Evolutionary conservation across 2,888 invertebrate species (phyloP), one percentile per base, ranked within the genome.

Genomic region (Zhengitettix transpicula): DNA sequence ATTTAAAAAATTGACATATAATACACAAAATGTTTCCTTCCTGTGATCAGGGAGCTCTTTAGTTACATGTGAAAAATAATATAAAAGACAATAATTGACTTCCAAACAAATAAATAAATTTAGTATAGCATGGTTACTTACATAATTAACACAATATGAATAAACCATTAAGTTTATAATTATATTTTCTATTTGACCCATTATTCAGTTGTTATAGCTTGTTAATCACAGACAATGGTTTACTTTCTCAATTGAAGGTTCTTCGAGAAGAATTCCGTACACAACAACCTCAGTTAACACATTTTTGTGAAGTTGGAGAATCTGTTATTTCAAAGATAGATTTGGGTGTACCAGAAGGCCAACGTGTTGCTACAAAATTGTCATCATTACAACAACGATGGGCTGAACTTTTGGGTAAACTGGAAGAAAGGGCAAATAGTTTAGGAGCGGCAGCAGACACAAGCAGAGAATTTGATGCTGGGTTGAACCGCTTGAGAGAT

Each of bases 231-330:
- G 3, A 5, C 28, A 28, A 7, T 28, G 28, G 28, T 28, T 28
- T 28, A 28, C 40, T 14, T 15, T 40, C 1, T 54, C 54, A 54
- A n/a, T 87, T 89, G 3, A 88, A 94, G 79, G 94, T 97, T 0
- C 78, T 98, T 56, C 83, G 95, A 62, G 97, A 97, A 72, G 97
- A 98, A 75, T 89, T 96, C 79, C 82, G 91, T 62, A 85, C 88
- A 0, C 95, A 97, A 72, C 91, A 95, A 70, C 92, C 94, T 0
- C 89, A 92, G 67, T 75, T 96, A 62, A 84, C 88, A 62, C 89
- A 92, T 70, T 77, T 96, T 65, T 83, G 91, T 66, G 85, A 88
- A 65, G 81, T 90, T 42, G 91, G 89, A 0, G 83, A 85, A 55
- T 82, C 83, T 15, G 84, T 92, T 1, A 74, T 94, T 56, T 80